These are phyloP conservation scores for Xiphophorus couchianus DNA, from an alignment of 2,113 vertebrate genomes.

Conservation along the genomic window DNA sequence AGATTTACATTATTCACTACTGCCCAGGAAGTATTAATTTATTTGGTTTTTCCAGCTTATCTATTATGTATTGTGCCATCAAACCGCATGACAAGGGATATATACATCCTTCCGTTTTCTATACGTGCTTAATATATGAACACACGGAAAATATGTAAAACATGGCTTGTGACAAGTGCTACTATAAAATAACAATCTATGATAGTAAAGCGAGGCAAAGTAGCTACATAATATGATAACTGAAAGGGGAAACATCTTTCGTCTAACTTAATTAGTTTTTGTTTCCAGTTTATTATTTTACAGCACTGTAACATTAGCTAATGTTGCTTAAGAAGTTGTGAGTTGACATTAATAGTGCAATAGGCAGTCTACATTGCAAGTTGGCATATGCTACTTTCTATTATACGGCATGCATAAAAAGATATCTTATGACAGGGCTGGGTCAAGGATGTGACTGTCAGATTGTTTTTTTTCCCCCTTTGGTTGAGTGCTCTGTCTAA, in stretches of 20 bases:
- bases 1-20: constrained; percentile 63
- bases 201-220: not conserved
- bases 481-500: constrained; percentile 46
- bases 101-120: too few relatives aligned
- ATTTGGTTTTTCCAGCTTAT: constrained; percentile 35
- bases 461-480: constrained; percentile 19
- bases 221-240: not conserved
- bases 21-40: constrained; percentile 48
- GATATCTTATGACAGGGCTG: constrained; percentile 50
- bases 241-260: not conserved
- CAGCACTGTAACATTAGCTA: constrained; percentile 8
- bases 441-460: constrained; percentile 54
- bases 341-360: constrained; percentile 47
- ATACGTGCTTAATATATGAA: not conserved
- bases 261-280: not conserved
- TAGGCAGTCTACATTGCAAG: constrained; percentile 8
- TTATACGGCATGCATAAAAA: constrained; percentile 28
- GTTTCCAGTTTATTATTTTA: not conserved
- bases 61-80: constrained; percentile 35
- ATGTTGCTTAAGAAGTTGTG: constrained; percentile 12
- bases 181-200: not conserved
- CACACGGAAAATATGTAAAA: not conserved
- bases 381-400: constrained; percentile 10
- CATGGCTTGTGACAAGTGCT: not conserved
- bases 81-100: constrained; percentile 14